Base-by-base conservation (phyloP, 2,113 vertebrate genomes). In the Centropus bengalensis region DNA sequence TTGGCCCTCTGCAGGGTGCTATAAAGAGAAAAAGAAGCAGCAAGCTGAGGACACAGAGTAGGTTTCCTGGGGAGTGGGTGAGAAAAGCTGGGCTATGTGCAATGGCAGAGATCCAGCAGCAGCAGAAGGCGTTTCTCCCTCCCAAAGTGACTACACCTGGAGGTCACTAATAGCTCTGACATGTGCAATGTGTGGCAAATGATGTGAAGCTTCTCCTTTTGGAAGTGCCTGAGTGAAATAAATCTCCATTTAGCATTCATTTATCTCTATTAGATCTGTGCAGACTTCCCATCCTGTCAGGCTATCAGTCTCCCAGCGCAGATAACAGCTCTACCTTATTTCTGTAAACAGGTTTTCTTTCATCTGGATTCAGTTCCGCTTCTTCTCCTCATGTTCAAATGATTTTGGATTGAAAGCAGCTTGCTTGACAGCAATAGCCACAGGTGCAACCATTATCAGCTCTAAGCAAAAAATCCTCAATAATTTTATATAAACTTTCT, bases 381-480 rank as follows among this genome's bases (percentile, higher is more conserved):
- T 45, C 44, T 84, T 36, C 38, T 47, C 56, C 69, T 77, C 21
- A 20, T 18, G 19, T 82, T 90, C 68, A 76, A 82, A 78, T 10
- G 19, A 47, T 36, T 93, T 88, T 60, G 19, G n/a, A 77, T 58
- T 86, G 49, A 95, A 76, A 76, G 54, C 73, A 73, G 42, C 14
- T 42, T 86, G 89, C 77, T 82, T 86, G 58, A 78, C 63, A 66
- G 76, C 8, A 82, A 59, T 63, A 91, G 60, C 68, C 83, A 77
- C 74, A 94, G 96, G 92, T 70, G 47, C 30, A 94, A 69, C n/a
- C 42, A 52, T 81, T 86, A 70, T 82, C 75, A 91, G 36, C 78
- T 86, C 54, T 63, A 71, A 74, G 63, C 56, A 71, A 75, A 90
- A 78, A 58, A 24, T 49, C 87, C 80, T 85, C 77, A 22, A 93